Conservation (phyloP, 2,113 vertebrate genomes). For the Cepphus grylle region DNA sequence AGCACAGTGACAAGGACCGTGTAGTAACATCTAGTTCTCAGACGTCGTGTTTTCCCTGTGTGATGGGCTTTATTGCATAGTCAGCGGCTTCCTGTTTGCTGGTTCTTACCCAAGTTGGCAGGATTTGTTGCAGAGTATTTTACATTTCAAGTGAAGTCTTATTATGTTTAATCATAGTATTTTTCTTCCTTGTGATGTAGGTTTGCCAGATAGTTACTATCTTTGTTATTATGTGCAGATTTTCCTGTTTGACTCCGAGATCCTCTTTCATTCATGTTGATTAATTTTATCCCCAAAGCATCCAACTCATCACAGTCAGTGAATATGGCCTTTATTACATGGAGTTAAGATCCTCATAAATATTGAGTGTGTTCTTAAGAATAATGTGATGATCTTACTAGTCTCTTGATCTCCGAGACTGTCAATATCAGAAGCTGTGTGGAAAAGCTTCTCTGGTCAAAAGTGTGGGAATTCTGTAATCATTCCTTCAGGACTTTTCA, state of each 20-base stretch:
- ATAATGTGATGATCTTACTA: not conserved
- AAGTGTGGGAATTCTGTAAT: not conserved
- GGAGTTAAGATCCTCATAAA: slow-evolving; percentile 36
- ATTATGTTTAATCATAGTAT: slow-evolving; percentile 36
- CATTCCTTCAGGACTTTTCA: not conserved
- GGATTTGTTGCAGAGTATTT: not conserved
- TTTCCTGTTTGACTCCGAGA: slow-evolving; percentile 45
- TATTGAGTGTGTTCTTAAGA: slow-evolving; percentile 33
- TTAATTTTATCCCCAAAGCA: slow-evolving; percentile 47
- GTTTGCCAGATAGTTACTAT: slow-evolving; percentile 35
- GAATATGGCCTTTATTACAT: slow-evolving; percentile 29
- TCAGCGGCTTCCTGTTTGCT: not conserved
- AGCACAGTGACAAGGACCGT: not conserved
- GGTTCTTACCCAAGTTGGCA: not conserved
- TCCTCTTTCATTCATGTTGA: slow-evolving; percentile 45
- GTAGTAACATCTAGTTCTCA: not conserved
- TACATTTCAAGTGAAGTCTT: slow-evolving; percentile 49
- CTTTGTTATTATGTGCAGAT: slow-evolving; percentile 33
- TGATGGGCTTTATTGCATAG: not conserved
- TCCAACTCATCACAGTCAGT: not conserved
- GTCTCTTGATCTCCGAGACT: not conserved
- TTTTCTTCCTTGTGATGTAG: slow-evolving; percentile 37
- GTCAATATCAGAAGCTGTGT: not conserved
- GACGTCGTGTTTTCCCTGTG: not conserved
- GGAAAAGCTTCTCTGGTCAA: not conserved